Conservation (phyloP, 2,113 vertebrate genomes). For the Setophaga coronata region DNA sequence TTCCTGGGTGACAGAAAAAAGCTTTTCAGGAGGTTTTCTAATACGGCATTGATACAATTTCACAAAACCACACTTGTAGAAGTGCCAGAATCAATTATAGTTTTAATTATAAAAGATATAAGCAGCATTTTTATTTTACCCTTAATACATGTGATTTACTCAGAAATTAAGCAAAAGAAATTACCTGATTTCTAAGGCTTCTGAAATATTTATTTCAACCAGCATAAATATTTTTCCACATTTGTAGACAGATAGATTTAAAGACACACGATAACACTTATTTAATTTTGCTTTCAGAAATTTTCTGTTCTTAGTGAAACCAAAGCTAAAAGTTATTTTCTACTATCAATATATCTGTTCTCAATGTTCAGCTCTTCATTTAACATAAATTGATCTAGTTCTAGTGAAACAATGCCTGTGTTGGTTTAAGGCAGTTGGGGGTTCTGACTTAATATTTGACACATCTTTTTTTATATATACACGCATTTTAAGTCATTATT, state of each 20-base stretch:
- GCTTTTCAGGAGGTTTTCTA: not conserved
- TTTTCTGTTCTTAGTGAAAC: not conserved
- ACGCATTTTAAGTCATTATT: not conserved
- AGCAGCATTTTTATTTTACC: not conserved
- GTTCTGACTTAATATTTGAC: not conserved
- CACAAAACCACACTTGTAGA: not conserved
- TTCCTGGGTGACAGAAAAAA: not conserved
- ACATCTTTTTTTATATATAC: not conserved
- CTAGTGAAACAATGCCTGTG: not conserved
- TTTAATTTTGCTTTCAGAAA: slow-evolving; percentile 2
- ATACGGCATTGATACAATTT: not conserved
- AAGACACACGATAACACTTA: not conserved
- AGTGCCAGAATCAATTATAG: not conserved
- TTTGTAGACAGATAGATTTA: not conserved
- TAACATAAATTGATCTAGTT: not conserved
- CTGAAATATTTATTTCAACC: not conserved
- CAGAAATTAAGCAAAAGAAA: not conserved
- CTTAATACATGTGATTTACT: not conserved
- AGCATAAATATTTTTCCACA: not conserved
- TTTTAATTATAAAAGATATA: not conserved
- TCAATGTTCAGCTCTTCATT: not conserved
- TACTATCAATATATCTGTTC: not conserved
- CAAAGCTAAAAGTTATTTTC: not conserved
- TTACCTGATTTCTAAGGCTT: not conserved
- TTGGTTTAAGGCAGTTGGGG: not conserved